Evolutionary conservation across 1,140 invertebrate species (phyloP).

Genomic region (Teleogryllus occipitalis): DNA sequence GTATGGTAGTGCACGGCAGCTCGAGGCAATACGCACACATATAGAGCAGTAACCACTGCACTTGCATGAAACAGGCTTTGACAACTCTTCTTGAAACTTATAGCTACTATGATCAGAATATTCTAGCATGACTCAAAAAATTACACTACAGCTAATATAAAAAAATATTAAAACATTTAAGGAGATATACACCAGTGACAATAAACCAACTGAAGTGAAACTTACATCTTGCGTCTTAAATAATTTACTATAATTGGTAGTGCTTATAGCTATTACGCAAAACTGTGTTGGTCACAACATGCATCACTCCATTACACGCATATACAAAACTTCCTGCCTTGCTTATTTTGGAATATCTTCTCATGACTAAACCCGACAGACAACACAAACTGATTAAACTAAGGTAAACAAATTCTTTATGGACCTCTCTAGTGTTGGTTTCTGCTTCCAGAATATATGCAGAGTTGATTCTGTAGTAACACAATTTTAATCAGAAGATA

Average conservation of each 20-base stretch:
- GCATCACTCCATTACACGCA: too few relatives aligned
- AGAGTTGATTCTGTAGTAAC: too few relatives aligned
- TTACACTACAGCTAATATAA: background rate
- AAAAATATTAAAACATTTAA: background rate
- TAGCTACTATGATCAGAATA: background rate
- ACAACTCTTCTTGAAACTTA: background rate
- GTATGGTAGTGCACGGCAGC: slow-evolving; percentile 3
- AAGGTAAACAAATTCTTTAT: too few relatives aligned
- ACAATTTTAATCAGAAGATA: too few relatives aligned
- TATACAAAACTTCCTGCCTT: too few relatives aligned
- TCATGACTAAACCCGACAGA: too few relatives aligned
- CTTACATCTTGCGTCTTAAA: background rate
- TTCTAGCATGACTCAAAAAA: background rate
- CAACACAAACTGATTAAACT: too few relatives aligned
- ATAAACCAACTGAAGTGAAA: background rate
- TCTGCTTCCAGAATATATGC: too few relatives aligned
- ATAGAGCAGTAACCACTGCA: background rate
- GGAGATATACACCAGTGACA: background rate
- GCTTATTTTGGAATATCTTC: too few relatives aligned
- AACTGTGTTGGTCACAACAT: too few relatives aligned
- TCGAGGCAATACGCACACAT: background rate
- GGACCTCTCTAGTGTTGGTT: too few relatives aligned
- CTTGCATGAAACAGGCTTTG: background rate
- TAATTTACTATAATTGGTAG: background rate
- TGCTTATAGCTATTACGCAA: too few relatives aligned